Evolutionary conservation across 2,888 invertebrate species (phyloP), one percentile per base, ranked within the genome.

Genomic region (Leucoma salicis): DNA sequence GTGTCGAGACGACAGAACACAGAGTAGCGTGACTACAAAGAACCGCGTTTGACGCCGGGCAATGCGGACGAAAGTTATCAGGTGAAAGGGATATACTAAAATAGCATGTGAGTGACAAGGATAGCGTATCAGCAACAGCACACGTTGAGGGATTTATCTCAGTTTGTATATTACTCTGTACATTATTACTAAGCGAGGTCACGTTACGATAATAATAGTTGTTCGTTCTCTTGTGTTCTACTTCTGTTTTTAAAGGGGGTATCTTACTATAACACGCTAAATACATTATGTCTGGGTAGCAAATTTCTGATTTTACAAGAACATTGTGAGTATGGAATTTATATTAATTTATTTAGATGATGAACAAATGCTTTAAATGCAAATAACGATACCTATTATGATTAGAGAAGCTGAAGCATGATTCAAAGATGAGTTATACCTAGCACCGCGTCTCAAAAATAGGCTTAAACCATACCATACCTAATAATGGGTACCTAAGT

Each of bases 141-240:
- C 33, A 33, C 31, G 27, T 41, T 31, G 42, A 35, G 11, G 31
- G 47, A 42, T 41, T 46, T 46, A 58, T 63, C 76, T 71, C 66
- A 50, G 38, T 53, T 28, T 44, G 44, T 59, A 45, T 55, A 65
- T 54, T 83, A 68, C 73, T 74, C 86, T 86, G 64, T 66, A 57
- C 31, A 57, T 57, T 63, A 66, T 63, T 59, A 66, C 57, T 49
- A 49, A 67, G 68, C 56, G 69, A 65, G 77, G 72, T 76, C 75
- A 76, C 66, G 66, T 74, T 66, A 62, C 63, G 66, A 64, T 57
- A 69, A 55, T 62, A 69, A 55, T 62, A 61, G 63, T 58, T 57
- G 66, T 66, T 78, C 77, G 65, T 80, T 87, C 87, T 87, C 82
- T 82, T 85, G 81, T 66, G 71, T 72, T 82, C 80, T 84, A 75